phyloP scores from a whole-genome alignment of 1,140 invertebrate species.

The Drosophila eugracilis region DNA sequence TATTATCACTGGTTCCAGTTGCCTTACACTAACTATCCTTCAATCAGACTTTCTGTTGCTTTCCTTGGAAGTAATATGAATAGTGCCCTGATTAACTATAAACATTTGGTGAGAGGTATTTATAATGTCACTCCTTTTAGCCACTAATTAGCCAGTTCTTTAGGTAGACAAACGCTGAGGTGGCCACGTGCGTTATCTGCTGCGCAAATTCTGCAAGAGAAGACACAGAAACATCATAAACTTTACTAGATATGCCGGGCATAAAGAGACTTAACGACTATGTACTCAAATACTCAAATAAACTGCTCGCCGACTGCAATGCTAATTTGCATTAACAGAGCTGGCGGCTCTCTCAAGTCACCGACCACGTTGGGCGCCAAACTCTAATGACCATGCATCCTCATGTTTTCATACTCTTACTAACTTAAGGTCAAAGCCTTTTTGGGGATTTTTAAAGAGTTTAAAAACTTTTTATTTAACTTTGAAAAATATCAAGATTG shows the following conservation, averaged over 20 bases:
- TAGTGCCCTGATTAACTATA: conserved; percentile 7
- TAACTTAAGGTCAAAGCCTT: background rate
- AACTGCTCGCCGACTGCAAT: conserved; percentile 55
- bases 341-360: conserved; percentile 30
- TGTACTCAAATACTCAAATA: conserved; percentile 60
- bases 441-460: background rate
- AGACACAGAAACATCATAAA: conserved; percentile 63
- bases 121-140: conserved; percentile 26
- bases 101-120: conserved; percentile 11
- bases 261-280: conserved; percentile 52
- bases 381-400: conserved; percentile 35
- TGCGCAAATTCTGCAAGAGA: conserved; percentile 72
- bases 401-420: conserved; percentile 28
- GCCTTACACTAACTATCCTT: conserved; percentile 34
- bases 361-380: background rate
- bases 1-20: conserved; percentile 30
- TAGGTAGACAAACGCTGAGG: conserved; percentile 66
- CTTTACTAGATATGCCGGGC: conserved; percentile 61
- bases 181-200: conserved; percentile 58
- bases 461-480: background rate
- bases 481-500: no score
- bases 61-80: conserved; percentile 50
- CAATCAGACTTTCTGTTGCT: conserved; percentile 68
- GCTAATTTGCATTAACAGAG: conserved; percentile 71
- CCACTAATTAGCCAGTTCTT: conserved; percentile 71